Evolutionary conservation across 2,888 invertebrate genomes (phyloP), one percentile per base, ranked within the genome.

Genomic region (Phanerotoma sp.): DNA sequence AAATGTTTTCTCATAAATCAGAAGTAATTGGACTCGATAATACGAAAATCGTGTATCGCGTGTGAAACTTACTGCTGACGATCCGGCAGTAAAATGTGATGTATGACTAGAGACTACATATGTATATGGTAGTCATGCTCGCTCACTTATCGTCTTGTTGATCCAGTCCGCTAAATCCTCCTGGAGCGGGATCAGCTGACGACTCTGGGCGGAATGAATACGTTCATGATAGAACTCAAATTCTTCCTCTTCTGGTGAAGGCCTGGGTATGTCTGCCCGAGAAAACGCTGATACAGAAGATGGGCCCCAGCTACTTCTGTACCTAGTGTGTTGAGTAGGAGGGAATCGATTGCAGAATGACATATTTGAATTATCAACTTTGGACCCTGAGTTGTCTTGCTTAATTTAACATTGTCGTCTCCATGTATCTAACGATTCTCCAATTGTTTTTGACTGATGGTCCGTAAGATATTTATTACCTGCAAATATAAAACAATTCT

Each of bases 131-230:
- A 11, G 15, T 32, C 16, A 30, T 42, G 33, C 25, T 13, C 13
- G 82, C 87, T 83, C 73, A 92, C 93, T 89, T 62, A 92, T 81
- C 52, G 87, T 88, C 75, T 89, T 91, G 74, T 90, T 90, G 60
- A 93, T 86, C 93, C 93, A 93, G 66, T 92, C 91, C 6, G 92
- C 90, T 52, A 93, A 79, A 77, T 93, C 93, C 74, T 93, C 92
- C 77, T 91, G 90, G 60, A 93, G 79, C 0, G 92, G 92, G 68
- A 88, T 85, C 67, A 93, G 80, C 75, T 91, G 89, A 47, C 88
- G 81, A 75, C 87, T 87, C 78, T 92, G 91, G 58, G 87, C 86
- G 70, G 86, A 85, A 70, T 86, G 82, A 65, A 89, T 85, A 73
- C 87, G 83, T 74, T 88, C 88, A 67, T 88, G 82, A 74, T 86